Percentiles rank a stretch among this genome's conserved stretches.
phyloP scores from a whole-genome alignment of 2,888 invertebrate genomes.

The Polydrusus pterygomalis region DNA sequence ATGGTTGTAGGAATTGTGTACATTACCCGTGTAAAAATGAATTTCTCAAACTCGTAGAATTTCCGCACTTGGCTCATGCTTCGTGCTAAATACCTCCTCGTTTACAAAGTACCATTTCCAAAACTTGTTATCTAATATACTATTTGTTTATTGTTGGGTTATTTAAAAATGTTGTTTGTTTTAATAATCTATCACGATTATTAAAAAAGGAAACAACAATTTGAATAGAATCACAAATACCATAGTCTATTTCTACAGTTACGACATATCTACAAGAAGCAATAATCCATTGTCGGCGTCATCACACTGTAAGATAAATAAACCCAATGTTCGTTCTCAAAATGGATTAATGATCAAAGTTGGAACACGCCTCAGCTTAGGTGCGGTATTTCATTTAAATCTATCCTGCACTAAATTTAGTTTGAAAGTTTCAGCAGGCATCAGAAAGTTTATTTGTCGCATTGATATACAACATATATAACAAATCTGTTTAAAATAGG shows the following conservation, averaged over 20 bases:
- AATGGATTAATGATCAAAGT: conserved; percentile 50
- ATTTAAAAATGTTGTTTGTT: no score
- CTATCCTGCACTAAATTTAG: conserved; percentile 17
- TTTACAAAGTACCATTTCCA: no score
- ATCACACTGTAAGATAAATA: conserved; percentile 42
- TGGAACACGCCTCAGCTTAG: conserved; percentile 34
- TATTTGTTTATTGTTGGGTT: no score
- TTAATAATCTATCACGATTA: no score
- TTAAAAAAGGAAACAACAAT: no score
- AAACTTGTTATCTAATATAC: no score
- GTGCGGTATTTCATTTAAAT: conserved; percentile 41
- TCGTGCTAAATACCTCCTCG: no score
- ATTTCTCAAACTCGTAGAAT: no score
- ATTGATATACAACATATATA: not conserved
- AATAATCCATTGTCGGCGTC: not conserved
- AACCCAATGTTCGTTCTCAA: conserved; percentile 48
- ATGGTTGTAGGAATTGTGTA: no score
- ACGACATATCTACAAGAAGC: not conserved
- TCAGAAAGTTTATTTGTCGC: not conserved
- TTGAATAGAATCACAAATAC: not conserved
- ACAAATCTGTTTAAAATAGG: conserved; percentile 10
- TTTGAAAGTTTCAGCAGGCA: conserved; percentile 15
- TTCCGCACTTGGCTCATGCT: no score
- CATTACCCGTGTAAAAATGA: no score
- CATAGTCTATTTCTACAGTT: no score